Evolutionary conservation across 2,797 vertebrate species (phyloP), one percentile per base, ranked within the genome.

Genomic region (Alosa sapidissima): DNA sequence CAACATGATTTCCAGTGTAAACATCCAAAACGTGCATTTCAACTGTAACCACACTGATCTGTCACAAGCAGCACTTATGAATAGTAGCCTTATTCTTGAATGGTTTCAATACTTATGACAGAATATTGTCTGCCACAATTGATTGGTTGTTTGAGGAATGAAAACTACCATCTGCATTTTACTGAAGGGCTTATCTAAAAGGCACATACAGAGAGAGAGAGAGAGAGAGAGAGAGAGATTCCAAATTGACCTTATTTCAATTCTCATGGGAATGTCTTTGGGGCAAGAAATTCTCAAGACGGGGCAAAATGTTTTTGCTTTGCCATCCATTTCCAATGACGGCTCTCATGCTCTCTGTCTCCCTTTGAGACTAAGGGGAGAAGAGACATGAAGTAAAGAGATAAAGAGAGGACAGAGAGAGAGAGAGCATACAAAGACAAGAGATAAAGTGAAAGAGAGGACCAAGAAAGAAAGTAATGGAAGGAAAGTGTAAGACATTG

Each of bases 401-500:
- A 78, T 78, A 19, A 8, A 78, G 16, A 51, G 14, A 14, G 51
- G 11, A 52, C 51, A 0, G 14, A 6, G 16, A 75, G 36, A 8
- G 28, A 19, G 68, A 45, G 4, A 45, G 60, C 8, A n/a, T 24
- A 24, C 2, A 21, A 21, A 62, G 2, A 65, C 8, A 65, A 24
- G 36, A 41, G 36, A 6, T 5, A 5, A 16, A n/a, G 19, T 7
- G 16, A 19, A 19, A 55, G 28, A 36, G 4, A 36, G 16, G 54
- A 55, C 28, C 33, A 36, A 41, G 68, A 24, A 0, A 72, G 51
- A 54, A 16, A 19, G 54, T 55, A 3, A 55, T 33, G 52, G 55
- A 58, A 87, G 84, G 68, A 85, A 83, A 87, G 85, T 89, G 88
- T 62, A 82, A 89, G 14, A n/a, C 33, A 11, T 3, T 52, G 13